Base-by-base conservation (phyloP, 2,888 invertebrate genomes). In the Bursaphelenchus okinawaensis region DNA sequence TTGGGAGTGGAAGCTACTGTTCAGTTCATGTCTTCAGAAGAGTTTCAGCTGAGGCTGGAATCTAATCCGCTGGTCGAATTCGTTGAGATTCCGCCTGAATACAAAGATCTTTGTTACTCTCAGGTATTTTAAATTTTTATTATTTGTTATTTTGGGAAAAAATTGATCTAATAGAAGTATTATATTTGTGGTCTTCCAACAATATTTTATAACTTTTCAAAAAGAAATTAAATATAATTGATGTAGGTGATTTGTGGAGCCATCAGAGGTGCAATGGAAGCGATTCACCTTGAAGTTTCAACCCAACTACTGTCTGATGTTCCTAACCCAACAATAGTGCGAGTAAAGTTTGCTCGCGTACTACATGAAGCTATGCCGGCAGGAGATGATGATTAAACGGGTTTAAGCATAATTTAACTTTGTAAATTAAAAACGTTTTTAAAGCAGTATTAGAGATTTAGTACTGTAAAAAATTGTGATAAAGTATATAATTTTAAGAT, bases 301-400 rank as follows among this genome's bases (percentile, higher is more conserved):
- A 68, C 75, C 1, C 70, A 69, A 9, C 58, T 74, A 8, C 73
- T 75, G 54, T 72, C 71, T 52, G 70, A 76, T 19, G 66, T 75
- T 12, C 75, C 77, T 52, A 65, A 69, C 26, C 72, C 69, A 90
- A 98, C 95, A 22, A 98, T 98, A 86, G 86, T 99, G 22, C 87
- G 93, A 80, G 89, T 98, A 3, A 93, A 94, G 83, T 96, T 93
- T 84, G 89, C 94, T 69, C 90, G 93, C 83, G 88, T 92, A 83
- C 86, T 98, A 82, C 95, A 96, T 86, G 98, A 98, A 85, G 93
- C 94, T 0, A 90, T 96, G 78, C 96, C 98, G 9, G 93, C 93
- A 51, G 96, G 98, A 23, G 98, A 98, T 86, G 96, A 98, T 50
- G 74, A 78, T 65, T 78, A 66, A 75, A 40, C 40, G 40, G 40